Conservation (phyloP, 2,113 vertebrate species). For the Pterophyllum scalare region DNA sequence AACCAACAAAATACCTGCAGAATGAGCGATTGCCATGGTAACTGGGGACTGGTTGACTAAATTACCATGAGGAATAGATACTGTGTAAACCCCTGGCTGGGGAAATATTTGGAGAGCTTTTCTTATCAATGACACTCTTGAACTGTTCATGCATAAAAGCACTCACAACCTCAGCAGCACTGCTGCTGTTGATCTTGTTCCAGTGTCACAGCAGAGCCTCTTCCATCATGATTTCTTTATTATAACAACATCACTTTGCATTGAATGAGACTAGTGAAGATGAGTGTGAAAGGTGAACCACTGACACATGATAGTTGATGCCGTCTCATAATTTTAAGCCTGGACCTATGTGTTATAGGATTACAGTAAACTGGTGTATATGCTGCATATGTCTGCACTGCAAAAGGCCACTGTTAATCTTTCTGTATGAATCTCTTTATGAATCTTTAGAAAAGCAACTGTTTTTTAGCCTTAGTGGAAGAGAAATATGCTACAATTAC, state of each 20-base stretch:
- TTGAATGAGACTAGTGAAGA: neutral
- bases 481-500: neutral
- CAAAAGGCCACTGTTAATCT: neutral
- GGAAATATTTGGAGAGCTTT: conserved; percentile 55
- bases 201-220: neutral
- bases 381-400: neutral
- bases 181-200: neutral
- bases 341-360: neutral
- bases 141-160: conserved; percentile 25
- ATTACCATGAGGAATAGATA: conserved; percentile 57
- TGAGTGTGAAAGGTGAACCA: conserved; percentile 15
- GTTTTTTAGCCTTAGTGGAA: neutral
- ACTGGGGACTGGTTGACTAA: conserved; percentile 34
- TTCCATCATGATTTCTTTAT: neutral
- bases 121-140: conserved; percentile 35
- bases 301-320: neutral
- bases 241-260: neutral
- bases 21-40: conserved; percentile 44
- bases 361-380: neutral
- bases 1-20: conserved; percentile 20
- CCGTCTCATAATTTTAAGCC: neutral
- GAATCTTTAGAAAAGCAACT: neutral
- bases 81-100: conserved; percentile 40
- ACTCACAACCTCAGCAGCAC: conserved; percentile 20
- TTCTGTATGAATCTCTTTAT: neutral